Evolutionary conservation across 2,888 invertebrate species (phyloP).

Genomic region (Agrenia bidenticulata): DNA sequence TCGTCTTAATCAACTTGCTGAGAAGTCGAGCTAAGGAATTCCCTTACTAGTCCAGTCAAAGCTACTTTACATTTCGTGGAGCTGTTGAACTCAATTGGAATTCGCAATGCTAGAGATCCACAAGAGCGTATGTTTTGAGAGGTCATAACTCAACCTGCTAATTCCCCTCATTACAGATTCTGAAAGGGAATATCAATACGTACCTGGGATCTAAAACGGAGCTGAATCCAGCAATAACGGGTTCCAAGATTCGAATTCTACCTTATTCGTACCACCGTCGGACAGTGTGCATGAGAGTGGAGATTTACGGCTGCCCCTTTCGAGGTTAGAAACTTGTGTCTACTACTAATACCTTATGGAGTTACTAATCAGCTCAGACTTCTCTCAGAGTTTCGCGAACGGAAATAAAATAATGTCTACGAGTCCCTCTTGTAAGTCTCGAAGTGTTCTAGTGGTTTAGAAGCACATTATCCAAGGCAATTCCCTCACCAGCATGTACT

Average conservation of each 20-base stretch:
- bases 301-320: conserved; percentile 82
- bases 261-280: conserved; percentile 82
- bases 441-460: too few relatives aligned
- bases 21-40: too few relatives aligned
- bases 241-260: conserved; percentile 82
- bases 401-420: conserved; percentile 74
- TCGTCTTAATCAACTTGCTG: conserved; percentile 8
- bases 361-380: neutral
- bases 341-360: neutral
- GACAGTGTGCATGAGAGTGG: conserved; percentile 89
- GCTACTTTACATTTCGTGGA: too few relatives aligned
- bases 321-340: conserved; percentile 63
- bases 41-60: too few relatives aligned
- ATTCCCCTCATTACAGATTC: conserved; percentile 63
- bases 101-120: neutral
- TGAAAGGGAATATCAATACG: conserved; percentile 80
- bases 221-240: conserved; percentile 80
- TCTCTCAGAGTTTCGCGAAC: conserved; percentile 62
- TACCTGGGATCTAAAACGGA: conserved; percentile 70
- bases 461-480: too few relatives aligned
- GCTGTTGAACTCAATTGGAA: neutral
- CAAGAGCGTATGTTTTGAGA: neutral
- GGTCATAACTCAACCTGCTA: conserved; percentile 16
- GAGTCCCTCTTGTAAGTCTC: too few relatives aligned
- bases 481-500: neutral